These are phyloP conservation scores for Geodia barretti DNA, from an alignment of 37 sponge, comb jelly and placozoan genomes.

Conservation along the genomic window DNA sequence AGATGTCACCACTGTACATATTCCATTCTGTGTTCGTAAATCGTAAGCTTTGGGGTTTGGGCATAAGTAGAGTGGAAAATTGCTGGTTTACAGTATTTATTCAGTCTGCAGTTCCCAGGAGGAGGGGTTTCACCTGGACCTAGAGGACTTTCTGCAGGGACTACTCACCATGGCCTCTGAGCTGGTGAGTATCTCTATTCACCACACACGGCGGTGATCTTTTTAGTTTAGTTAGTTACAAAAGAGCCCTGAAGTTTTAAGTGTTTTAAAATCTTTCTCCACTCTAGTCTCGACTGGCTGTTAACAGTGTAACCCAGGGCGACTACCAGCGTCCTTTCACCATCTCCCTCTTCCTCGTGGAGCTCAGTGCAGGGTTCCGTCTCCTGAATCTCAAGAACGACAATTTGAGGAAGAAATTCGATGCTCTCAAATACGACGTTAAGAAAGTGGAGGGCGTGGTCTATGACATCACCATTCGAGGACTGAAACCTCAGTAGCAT, in stretches of 20 bases:
- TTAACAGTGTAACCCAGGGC: constrained; percentile 77
- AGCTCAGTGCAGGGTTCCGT: constrained; percentile 66
- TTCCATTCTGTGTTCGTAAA: background rate
- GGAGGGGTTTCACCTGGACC: constrained; percentile 66
- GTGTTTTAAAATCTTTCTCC: background rate
- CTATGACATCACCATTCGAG: constrained; percentile 81
- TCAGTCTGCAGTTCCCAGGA: background rate
- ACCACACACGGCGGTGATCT: background rate
- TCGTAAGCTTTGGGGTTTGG: too few relatives aligned
- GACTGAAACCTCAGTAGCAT: constrained; percentile 43
- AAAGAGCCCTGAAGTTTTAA: background rate
- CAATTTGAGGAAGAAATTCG: constrained; percentile 67
- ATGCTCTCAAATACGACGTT: constrained; percentile 83
- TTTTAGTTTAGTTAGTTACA: background rate
- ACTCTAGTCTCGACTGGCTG: constrained; percentile 63
- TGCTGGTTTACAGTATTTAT: background rate
- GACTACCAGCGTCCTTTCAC: constrained; percentile 65
- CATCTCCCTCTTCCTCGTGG: constrained; percentile 66
- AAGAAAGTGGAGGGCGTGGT: constrained; percentile 86
- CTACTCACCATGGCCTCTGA: constrained; percentile 64
- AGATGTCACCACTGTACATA: background rate
- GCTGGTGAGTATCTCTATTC: constrained; percentile 39
- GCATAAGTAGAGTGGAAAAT: too few relatives aligned
- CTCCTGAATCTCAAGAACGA: constrained; percentile 91
- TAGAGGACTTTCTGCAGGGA: constrained; percentile 81